Evolutionary conservation across 2,113 vertebrate genomes (phyloP), one percentile per base, ranked within the genome.

Genomic region (Callithrix jacchus): DNA sequence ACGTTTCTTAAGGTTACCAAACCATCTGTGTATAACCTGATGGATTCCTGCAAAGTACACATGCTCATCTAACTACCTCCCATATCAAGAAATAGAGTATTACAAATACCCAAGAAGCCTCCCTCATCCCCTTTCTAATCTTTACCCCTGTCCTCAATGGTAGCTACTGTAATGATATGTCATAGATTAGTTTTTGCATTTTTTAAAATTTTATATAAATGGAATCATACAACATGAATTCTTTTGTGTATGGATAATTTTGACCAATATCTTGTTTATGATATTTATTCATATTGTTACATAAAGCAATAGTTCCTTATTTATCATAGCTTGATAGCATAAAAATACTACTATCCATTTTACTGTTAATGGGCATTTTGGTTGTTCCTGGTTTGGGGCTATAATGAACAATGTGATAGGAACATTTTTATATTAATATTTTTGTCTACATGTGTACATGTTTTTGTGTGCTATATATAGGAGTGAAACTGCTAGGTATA

Each of bases 1-100:
- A 85, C n/a, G 6, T 49, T 80, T n/a, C 86, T 97, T 81, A 71
- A 86, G 73, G 23, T 89, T 91, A 93, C 42, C 27, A 87, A 79
- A 77, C 11, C 35, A 77, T 52, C 18, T 45, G 40, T 71, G 54
- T 32, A 37, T 23, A 80, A 68, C 27, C 27, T 68, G 35, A 58
- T 68, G 42, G 27, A 27, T 70, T 93, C 58, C 71, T 23, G 14
- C 68, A 30, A 95, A 89, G 32, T 79, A 23, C 20, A 84, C 21
- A 45, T 23, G 47, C 7, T 45, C 6, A 8, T 37, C 25, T 68
- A 79, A 77, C 25, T 93, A 87, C 47, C 4, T 92, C 40, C 74
- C 10, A 66, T 47, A 80, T 94, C 45, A 76, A 35, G 47, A 82
- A 68, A 74, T 13, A 79, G 14, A 71, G 3, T 70, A 30, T 54